Percentiles rank a stretch among this genome's conserved stretches.
phyloP scores from a whole-genome alignment of 2,888 invertebrate genomes.

The Chrysina gloriosa region DNA sequence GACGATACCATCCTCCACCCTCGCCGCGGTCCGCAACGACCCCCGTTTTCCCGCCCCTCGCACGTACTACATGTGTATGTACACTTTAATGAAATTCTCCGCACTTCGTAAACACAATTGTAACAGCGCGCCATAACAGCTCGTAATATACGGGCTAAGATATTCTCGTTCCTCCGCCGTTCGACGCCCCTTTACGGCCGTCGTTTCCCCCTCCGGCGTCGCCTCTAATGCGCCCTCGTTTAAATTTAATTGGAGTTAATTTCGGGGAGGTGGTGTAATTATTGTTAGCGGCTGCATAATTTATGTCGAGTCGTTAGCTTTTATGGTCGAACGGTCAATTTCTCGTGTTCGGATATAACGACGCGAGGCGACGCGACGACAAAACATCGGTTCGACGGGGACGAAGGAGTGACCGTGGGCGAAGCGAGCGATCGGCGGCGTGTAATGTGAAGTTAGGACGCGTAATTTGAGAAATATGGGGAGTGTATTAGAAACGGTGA shows the following conservation, averaged over 20 bases:
- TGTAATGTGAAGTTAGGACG: no score
- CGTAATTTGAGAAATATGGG: no score
- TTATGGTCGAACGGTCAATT: slow-evolving; percentile 32
- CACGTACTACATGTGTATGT: slow-evolving; percentile 50
- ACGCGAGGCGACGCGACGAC: slow-evolving; percentile 1
- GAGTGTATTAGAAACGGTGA: no score
- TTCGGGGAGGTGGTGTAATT: slow-evolving; percentile 43
- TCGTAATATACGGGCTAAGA: slow-evolving; percentile 45
- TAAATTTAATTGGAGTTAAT: slow-evolving; percentile 50
- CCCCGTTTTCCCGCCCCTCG: background rate
- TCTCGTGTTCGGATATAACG: slow-evolving; percentile 18
- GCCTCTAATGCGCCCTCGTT: slow-evolving; percentile 46
- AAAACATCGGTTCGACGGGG: slow-evolving; percentile 2
- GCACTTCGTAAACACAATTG: slow-evolving; percentile 57
- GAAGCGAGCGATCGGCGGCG: no score
- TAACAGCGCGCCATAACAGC: slow-evolving; percentile 54
- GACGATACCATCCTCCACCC: background rate
- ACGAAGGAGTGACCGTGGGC: no score
- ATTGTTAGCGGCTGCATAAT: slow-evolving; percentile 47
- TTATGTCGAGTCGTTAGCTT: slow-evolving; percentile 38
- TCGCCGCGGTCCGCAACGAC: background rate
- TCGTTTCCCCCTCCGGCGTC: slow-evolving; percentile 3
- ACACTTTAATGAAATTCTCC: slow-evolving; percentile 58
- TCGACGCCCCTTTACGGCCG: background rate
- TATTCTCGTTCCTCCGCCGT: slow-evolving; percentile 31